Percentiles rank a stretch among this genome's conserved stretches.
Conservation (phyloP, 1,140 invertebrate genomes). For the Riptortus pedestris region DNA sequence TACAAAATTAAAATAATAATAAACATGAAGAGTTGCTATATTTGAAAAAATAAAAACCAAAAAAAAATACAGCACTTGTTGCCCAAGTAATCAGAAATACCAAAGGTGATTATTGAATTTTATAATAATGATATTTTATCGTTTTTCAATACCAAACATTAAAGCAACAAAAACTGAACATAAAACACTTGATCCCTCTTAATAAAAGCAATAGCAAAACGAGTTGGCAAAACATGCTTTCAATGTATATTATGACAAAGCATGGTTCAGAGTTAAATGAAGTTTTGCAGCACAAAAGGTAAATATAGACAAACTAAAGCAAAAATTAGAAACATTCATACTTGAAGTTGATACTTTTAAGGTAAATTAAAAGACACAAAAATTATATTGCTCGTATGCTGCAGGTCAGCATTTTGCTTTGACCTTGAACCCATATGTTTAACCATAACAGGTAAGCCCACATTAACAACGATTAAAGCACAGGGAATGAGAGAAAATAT, state of each 20-base stretch:
- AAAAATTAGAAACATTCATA: neutral
- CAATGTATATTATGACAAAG: neutral
- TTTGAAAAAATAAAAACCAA: too few relatives aligned
- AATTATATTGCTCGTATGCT: neutral
- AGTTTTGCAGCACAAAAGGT: neutral
- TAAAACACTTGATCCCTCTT: too few relatives aligned
- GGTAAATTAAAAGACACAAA: neutral
- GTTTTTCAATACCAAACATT: too few relatives aligned
- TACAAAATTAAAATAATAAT: too few relatives aligned
- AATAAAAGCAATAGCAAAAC: too few relatives aligned
- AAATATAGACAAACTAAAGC: neutral
- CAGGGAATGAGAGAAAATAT: neutral
- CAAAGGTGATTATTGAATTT: too few relatives aligned
- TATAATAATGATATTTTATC: too few relatives aligned
- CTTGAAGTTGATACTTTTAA: neutral
- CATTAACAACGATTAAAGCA: neutral
- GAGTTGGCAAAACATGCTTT: too few relatives aligned
- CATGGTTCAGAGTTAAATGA: neutral
- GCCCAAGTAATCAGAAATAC: too few relatives aligned
- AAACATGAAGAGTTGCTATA: too few relatives aligned
- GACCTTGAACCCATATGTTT: conserved; percentile 15
- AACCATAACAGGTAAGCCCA: neutral
- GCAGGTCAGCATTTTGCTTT: neutral
- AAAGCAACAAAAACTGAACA: too few relatives aligned
- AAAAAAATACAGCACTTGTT: too few relatives aligned